Conservation (phyloP, 2,113 vertebrate genomes). For the Anhinga anhinga region DNA sequence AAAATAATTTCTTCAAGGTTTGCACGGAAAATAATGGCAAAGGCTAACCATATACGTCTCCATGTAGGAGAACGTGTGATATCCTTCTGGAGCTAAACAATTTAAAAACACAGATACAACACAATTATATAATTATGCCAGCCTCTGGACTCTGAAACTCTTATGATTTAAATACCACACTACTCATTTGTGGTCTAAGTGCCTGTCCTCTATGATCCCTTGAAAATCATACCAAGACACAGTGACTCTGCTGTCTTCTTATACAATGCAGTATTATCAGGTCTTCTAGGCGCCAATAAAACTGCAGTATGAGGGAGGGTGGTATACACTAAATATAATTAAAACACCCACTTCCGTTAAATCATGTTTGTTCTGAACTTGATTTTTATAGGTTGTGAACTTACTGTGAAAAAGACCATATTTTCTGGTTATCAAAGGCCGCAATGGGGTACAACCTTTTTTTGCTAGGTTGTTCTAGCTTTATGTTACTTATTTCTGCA, state of each 20-base stretch:
- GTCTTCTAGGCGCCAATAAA: neutral
- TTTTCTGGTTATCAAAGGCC: neutral
- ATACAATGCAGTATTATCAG: neutral
- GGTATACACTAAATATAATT: neutral
- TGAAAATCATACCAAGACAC: neutral
- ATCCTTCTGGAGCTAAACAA: neutral
- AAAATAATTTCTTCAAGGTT: neutral
- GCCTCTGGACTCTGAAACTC: neutral
- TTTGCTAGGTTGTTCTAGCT: neutral
- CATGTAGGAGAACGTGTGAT: neutral
- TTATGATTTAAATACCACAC: neutral
- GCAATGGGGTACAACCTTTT: neutral
- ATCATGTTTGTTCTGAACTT: neutral
- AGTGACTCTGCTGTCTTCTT: neutral
- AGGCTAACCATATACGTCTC: neutral
- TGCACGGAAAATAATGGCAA: neutral
- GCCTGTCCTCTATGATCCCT: neutral
- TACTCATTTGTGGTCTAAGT: neutral
- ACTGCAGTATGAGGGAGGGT: neutral
- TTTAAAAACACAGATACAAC: neutral
- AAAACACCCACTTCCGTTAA: neutral
- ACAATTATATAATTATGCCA: neutral
- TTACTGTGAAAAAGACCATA: neutral
- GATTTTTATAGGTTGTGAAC: neutral
- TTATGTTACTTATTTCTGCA: neutral